A percentile compares a stretch with the other conserved stretches of the same genome.
Evolutionary conservation across 2,797 vertebrate genomes (phyloP).

Genomic region (Macrochelys suwanniensis): DNA sequence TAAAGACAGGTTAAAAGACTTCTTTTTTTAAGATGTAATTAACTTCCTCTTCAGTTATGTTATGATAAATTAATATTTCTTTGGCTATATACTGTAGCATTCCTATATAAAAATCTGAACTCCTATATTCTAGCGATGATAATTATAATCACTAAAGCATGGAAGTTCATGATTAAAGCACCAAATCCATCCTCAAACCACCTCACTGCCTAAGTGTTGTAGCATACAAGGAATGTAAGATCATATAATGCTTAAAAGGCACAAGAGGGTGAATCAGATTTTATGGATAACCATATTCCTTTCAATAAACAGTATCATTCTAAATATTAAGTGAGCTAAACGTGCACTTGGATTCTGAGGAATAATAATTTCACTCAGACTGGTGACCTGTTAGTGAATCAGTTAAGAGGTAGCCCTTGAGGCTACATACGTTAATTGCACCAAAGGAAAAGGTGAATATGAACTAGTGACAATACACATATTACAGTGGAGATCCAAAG

Average conservation of each 20-base stretch:
- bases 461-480: background rate
- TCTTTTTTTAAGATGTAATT: background rate
- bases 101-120: background rate
- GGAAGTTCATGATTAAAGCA: conserved; percentile 8
- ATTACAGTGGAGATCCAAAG: conserved; percentile 15
- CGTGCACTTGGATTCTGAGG: background rate
- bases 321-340: background rate
- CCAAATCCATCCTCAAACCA: background rate
- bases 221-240: background rate
- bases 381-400: background rate
- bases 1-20: background rate
- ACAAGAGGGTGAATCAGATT: background rate
- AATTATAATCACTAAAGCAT: background rate
- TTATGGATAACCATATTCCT: background rate
- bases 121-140: background rate
- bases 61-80: conserved; percentile 16
- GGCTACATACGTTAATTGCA: background rate
- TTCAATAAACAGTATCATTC: background rate
- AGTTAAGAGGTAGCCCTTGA: background rate
- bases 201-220: background rate
- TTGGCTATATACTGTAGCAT: background rate
- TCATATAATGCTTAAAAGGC: conserved; percentile 7
- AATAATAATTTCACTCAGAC: background rate
- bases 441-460: background rate
- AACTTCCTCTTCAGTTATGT: conserved; percentile 2